Evolutionary conservation across 2,888 invertebrate genomes (phyloP), one percentile per base, ranked within the genome.

Genomic region (Parnassius orleans): DNA sequence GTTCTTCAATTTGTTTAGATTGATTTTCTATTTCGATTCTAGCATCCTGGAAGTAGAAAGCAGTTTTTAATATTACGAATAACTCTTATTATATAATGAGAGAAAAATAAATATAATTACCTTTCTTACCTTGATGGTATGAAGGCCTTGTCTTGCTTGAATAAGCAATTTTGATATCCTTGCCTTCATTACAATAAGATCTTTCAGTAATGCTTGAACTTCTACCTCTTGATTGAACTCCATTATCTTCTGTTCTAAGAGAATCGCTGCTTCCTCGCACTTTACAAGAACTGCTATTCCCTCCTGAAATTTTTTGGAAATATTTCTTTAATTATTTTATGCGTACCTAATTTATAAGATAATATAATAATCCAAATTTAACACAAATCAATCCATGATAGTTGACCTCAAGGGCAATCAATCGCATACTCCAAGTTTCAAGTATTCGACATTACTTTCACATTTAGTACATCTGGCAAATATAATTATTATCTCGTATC

Each of bases 111-210:
- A 24, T 55, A 41, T 10, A 66, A 68, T 83, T 87, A 88, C 87
- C 88, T 88, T 87, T 72, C 84, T 89, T 88, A 92, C 92, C 90
- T 92, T 81, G 81, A 92, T 87, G 81, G 86, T 85, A 71, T 72
- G 81, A 48, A 93, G 92, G 65, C 95, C 95, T 78, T 95, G 93
- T 60, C 95, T 93, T 0, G 96, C 95, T 75, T 96, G 95, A 1
- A 93, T 89, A 60, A 95, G 79, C 48, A 97, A 90, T 61, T 93
- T 93, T 58, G 93, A 90, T 65, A 96, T 94, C 69, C 94, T 93
- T 56, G 93, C 92, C 70, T 93, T 93, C 73, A 96, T 93, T 56
- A 91, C 86, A 19, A 92, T 84, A 62, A 95, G 82, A 65, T 93
- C 93, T 56, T 90, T 88, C 33, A 92, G 81, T 63, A 95, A 81